A percentile compares a stretch with the other conserved stretches of the same genome.
Evolutionary conservation across 2,797 vertebrate genomes (phyloP).

Genomic region (Poeciliopsis turneri): DNA sequence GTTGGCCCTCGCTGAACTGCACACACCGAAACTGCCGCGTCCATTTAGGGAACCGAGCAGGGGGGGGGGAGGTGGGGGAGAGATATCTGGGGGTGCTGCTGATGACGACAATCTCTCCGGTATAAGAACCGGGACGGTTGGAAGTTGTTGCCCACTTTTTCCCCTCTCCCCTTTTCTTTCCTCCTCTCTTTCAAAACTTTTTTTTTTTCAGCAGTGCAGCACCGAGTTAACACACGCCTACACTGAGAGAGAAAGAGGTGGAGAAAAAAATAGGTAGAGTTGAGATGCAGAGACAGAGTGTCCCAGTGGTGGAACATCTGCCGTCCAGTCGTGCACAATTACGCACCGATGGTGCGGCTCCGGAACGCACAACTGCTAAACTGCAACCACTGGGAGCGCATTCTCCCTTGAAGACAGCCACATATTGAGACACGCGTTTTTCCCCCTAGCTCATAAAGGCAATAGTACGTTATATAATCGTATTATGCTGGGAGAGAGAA

Average conservation of each 20-base stretch:
- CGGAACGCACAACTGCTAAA: slow-evolving; percentile 44
- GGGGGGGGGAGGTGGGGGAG: slow-evolving; percentile 14
- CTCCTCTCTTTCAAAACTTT: slow-evolving; percentile 8
- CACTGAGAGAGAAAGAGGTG: slow-evolving; percentile 14
- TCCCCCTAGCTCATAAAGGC: slow-evolving; percentile 5
- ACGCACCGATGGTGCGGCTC: slow-evolving; percentile 62
- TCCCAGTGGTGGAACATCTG: slow-evolving; percentile 75
- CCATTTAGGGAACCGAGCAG: slow-evolving; percentile 73
- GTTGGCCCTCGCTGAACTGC: slow-evolving; percentile 79
- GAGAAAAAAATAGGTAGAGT: slow-evolving; percentile 40
- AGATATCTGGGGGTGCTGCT: slow-evolving; percentile 67
- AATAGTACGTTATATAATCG: slow-evolving; percentile 18
- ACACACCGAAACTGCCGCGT: slow-evolving; percentile 77
- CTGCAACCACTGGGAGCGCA: slow-evolving; percentile 58
- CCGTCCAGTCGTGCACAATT: slow-evolving; percentile 72
- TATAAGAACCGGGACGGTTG: slow-evolving; percentile 64
- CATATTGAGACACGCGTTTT: slow-evolving; percentile 28
- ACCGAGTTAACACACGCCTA: slow-evolving; percentile 62
- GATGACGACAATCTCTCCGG: slow-evolving; percentile 78
- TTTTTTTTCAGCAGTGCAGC: neutral
- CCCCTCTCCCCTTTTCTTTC: neutral
- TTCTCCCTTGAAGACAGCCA: slow-evolving; percentile 30
- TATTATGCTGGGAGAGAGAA: neutral
- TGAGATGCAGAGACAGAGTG: slow-evolving; percentile 63
- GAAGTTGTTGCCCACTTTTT: slow-evolving; percentile 58